These are phyloP conservation scores for Aspiorhynchus laticeps DNA, from an alignment of 2,113 vertebrate genomes.

Conservation along the genomic window DNA sequence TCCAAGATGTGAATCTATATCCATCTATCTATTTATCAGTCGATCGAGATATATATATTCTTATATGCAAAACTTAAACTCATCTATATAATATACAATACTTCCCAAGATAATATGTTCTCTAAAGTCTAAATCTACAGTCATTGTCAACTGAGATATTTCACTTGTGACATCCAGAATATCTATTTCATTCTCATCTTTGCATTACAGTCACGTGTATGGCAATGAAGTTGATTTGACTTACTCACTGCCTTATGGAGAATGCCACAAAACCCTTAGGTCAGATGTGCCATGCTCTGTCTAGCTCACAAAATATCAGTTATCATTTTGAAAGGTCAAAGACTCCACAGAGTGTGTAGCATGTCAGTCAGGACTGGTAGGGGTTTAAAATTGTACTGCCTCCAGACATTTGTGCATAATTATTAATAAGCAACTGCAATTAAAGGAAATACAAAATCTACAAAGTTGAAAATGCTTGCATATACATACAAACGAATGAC, in stretches of 20 bases:
- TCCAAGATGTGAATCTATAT: too few species aligned
- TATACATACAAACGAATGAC: not conserved
- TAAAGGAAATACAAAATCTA: not conserved
- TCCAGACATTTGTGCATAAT: not conserved
- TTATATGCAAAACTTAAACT: too few species aligned
- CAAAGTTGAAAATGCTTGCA: not conserved
- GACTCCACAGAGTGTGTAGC: not conserved
- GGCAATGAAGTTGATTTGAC: slow-evolving; percentile 10
- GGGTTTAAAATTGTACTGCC: not conserved
- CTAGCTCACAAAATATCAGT: slow-evolving; percentile 12
- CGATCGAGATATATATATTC: too few species aligned
- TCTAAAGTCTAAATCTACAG: not conserved
- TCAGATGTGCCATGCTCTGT: not conserved
- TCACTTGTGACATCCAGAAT: not conserved
- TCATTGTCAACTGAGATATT: not conserved
- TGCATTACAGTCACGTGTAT: not conserved
- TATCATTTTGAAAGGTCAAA: slow-evolving; percentile 24
- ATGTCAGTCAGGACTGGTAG: not conserved
- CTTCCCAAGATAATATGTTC: not conserved
- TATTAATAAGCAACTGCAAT: not conserved
- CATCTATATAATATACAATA: not conserved
- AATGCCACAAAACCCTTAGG: slow-evolving; percentile 8
- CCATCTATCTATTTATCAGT: too few species aligned
- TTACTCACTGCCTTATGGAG: not conserved
- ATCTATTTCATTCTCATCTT: not conserved